A percentile compares a stretch with the other conserved stretches of the same genome.
Conservation (phyloP, 1,140 invertebrate species). For the Copidosoma floridanum region DNA sequence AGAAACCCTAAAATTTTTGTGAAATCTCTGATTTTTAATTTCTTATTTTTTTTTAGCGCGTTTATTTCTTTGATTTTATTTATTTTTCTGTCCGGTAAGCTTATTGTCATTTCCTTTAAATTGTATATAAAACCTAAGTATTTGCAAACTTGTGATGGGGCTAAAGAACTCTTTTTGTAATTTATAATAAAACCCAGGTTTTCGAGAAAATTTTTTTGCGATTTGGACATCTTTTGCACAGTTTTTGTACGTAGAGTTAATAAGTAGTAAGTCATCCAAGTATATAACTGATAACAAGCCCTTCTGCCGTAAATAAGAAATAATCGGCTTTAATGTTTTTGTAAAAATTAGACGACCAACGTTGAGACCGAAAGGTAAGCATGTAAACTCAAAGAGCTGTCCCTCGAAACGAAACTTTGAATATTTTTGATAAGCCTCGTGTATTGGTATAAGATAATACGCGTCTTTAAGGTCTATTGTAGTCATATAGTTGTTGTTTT, state of each 20-base stretch:
- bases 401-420: conserved; percentile 9
- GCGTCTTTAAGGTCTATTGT: conserved; percentile 16
- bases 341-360: conserved; percentile 31
- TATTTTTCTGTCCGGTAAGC: not conserved
- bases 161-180: conserved; percentile 2
- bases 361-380: conserved; percentile 29
- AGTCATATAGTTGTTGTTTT: not conserved
- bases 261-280: conserved; percentile 16
- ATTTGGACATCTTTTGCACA: not conserved
- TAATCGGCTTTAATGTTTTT: conserved; percentile 34
- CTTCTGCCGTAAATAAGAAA: not conserved
- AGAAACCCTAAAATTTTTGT: conserved; percentile 15
- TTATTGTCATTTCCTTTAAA: not conserved
- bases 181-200: conserved; percentile 6
- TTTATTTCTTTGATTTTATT: not conserved
- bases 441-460: conserved; percentile 13
- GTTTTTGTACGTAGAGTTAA: not conserved
- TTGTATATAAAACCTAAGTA: conserved; percentile 10
- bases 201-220: conserved; percentile 1
- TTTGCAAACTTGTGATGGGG: not conserved
- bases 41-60: not conserved
- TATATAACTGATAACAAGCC: conserved; percentile 14
- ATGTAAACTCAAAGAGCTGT: conserved; percentile 26
- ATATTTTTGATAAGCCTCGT: conserved; percentile 4
- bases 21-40: conserved; percentile 16